Conservation (phyloP, 2,797 vertebrate species). For the Bucorvus abyssinicus region DNA sequence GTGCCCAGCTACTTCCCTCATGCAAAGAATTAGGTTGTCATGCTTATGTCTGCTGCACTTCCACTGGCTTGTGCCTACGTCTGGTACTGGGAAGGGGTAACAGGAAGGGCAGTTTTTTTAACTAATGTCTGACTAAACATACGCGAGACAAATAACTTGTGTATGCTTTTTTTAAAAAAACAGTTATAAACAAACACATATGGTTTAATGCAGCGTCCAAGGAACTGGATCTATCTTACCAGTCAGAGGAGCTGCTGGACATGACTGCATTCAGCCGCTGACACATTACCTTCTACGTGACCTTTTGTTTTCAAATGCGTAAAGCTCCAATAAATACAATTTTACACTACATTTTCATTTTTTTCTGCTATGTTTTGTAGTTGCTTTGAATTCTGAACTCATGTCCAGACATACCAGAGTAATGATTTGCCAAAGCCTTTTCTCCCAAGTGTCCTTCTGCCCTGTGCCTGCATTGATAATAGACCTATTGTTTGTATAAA, state of each 20-base stretch:
- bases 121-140: constrained; percentile 33
- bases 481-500: background rate
- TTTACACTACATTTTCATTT: background rate
- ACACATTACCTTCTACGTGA: background rate
- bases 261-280: background rate
- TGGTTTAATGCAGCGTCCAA: constrained; percentile 6
- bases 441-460: background rate
- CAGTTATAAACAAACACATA: constrained; percentile 30
- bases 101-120: constrained; percentile 58
- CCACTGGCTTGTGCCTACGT: constrained; percentile 35
- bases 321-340: background rate
- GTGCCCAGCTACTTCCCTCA: background rate
- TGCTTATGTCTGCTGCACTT: constrained; percentile 61
- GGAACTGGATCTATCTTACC: background rate
- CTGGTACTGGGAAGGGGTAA: constrained; percentile 48
- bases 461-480: background rate
- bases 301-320: background rate
- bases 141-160: constrained; percentile 21
- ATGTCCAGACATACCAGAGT: background rate
- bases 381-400: background rate
- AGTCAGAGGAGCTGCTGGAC: background rate
- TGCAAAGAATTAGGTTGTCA: constrained; percentile 52
- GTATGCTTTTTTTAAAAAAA: background rate
- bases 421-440: background rate
- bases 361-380: background rate